Percentiles rank a stretch among this genome's conserved stretches.
Evolutionary conservation across 1,140 invertebrate species (phyloP).

Genomic region (Plodia interpunctella): DNA sequence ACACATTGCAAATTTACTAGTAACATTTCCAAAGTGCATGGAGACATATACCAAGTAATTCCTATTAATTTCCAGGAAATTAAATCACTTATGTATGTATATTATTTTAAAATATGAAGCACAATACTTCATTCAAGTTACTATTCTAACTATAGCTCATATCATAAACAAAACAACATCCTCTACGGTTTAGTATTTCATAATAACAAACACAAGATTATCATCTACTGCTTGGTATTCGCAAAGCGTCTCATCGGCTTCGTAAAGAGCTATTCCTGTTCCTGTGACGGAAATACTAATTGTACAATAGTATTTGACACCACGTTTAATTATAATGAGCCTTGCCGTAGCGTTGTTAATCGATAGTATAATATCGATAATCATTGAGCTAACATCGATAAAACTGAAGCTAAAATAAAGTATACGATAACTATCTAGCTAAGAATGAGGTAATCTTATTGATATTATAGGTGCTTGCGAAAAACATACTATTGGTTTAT

Average conservation of each 20-base stretch:
- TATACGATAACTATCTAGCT: too few relatives aligned
- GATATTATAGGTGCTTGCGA: too few relatives aligned
- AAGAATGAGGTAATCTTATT: too few relatives aligned
- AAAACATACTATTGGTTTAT: too few relatives aligned
- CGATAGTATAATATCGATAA: too few relatives aligned
- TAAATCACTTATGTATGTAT: too few relatives aligned
- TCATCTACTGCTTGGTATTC: conserved; percentile 56
- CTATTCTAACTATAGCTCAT: background rate
- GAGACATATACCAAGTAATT: too few relatives aligned
- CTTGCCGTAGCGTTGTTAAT: conserved; percentile 25
- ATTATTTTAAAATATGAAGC: background rate
- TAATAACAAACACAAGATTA: conserved; percentile 27
- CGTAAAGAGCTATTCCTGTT: conserved; percentile 49
- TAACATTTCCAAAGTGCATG: too few relatives aligned
- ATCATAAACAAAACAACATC: background rate
- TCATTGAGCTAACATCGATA: too few relatives aligned
- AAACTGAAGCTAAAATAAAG: too few relatives aligned
- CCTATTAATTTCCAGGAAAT: too few relatives aligned
- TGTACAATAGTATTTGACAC: conserved; percentile 35
- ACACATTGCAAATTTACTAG: too few relatives aligned
- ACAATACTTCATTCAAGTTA: background rate
- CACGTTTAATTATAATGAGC: conserved; percentile 34
- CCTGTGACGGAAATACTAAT: conserved; percentile 63
- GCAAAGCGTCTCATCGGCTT: conserved; percentile 38
- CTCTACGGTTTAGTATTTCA: background rate